These are phyloP conservation scores for Andrena fulva DNA, from an alignment of 2,888 invertebrate species.

Conservation along the genomic window DNA sequence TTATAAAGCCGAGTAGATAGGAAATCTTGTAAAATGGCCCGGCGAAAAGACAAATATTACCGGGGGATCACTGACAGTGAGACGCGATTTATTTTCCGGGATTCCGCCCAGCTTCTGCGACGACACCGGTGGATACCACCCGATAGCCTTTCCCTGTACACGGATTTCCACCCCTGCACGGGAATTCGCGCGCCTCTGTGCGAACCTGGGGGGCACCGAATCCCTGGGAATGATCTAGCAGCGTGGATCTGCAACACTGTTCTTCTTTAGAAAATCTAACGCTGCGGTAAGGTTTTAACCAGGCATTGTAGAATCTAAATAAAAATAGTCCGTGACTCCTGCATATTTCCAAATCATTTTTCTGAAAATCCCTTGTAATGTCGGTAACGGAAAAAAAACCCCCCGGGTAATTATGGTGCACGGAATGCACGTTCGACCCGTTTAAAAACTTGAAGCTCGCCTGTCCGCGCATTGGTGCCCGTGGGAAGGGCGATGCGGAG, in stretches of 20 bases:
- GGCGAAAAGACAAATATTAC: constrained; percentile 80
- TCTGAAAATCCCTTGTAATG: too few species aligned
- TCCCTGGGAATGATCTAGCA: background rate
- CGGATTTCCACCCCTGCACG: constrained; percentile 33
- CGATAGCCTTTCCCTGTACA: constrained; percentile 53
- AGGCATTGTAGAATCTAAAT: too few species aligned
- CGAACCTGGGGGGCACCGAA: background rate
- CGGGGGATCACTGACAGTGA: constrained; percentile 74
- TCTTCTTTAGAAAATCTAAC: too few species aligned
- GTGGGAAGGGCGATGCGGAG: constrained; percentile 48
- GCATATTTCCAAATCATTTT: too few species aligned
- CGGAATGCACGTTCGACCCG: constrained; percentile 49
- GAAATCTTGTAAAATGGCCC: constrained; percentile 82
- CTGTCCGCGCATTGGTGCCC: constrained; percentile 49
- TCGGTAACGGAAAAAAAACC: background rate
- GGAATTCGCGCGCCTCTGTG: constrained; percentile 11
- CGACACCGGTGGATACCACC: constrained; percentile 53
- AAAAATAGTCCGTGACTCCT: too few species aligned
- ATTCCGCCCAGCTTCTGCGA: constrained; percentile 56
- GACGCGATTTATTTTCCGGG: constrained; percentile 75
- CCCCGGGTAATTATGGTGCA: constrained; percentile 37
- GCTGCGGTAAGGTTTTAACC: too few species aligned
- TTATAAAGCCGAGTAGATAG: constrained; percentile 78
- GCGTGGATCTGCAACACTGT: too few species aligned
- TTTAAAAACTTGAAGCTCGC: constrained; percentile 78